Evolutionary conservation across 2,797 vertebrate genomes (phyloP), one percentile per base, ranked within the genome.

Genomic region (Bovichtus variegatus): DNA sequence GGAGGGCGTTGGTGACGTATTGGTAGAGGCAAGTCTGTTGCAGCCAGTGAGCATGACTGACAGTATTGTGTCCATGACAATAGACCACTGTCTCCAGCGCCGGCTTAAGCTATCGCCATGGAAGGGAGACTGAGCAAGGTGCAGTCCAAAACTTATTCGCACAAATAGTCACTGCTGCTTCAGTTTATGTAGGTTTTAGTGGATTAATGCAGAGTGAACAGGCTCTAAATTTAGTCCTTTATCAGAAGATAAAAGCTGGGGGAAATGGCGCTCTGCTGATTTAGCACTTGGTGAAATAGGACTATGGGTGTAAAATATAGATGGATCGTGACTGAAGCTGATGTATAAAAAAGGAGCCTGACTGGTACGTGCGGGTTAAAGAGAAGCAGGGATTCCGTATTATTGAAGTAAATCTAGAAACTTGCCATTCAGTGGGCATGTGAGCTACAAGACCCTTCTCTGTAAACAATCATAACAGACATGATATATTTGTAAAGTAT

Each of bases 401-500:
- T 47, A 44, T 61, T 54, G 57, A 69, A 57, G 70, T 40, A 66
- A 61, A 77, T 55, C 46, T 62, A 81, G 76, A 64, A 71, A 65
- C 19, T 49, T 46, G 8, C 43, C 44, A 11, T 13, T 69, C 19
- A 27, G 49, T 34, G 55, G 27, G 53, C 31, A 23, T 25, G 41
- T 31, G 41, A 73, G 41, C 65, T 47, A 27, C 47, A 58, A 78
- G 36, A 51, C 71, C 29, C 36, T 71, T 81, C 51, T 88, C 82
- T 88, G 89, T 90, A 90, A 93, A 90, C 86, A 87, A 85, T 75
- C 71, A 78, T 21, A 71, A 78, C 69, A 84, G 75, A 76, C 68
- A 54, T 77, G 74, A 83, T 81, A 55, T 73, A 89, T 90, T 83
- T 91, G 82, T 87, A 81, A 92, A 90, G 86, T 85, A 89, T 89